Percentiles rank a stretch among this genome's conserved stretches.
phyloP scores from a whole-genome alignment of 2,888 invertebrate genomes.

The Amblyjoppa proteus region DNA sequence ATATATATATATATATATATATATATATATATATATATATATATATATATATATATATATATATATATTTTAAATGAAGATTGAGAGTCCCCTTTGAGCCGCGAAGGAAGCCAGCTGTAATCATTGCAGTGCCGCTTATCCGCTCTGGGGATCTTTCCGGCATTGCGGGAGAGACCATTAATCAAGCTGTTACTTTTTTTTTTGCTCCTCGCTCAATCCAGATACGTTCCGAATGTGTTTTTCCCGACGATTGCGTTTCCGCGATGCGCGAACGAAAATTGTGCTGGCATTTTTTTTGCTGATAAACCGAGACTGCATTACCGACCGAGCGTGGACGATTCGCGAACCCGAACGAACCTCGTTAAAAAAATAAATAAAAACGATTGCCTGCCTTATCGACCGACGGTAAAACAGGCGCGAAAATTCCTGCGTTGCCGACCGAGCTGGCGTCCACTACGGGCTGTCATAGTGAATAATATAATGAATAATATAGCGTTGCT shows the following conservation, averaged over 20 bases:
- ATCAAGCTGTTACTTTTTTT: constrained; percentile 14
- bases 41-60: no score
- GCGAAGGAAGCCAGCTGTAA: constrained; percentile 24
- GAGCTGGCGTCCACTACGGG: constrained; percentile 13
- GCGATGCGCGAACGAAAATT: background rate
- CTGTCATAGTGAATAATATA: constrained; percentile 29
- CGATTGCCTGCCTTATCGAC: background rate
- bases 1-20: no score
- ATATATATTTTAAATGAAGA: constrained; percentile 32
- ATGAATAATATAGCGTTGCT: constrained; percentile 10
- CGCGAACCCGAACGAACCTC: background rate
- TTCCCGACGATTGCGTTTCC: background rate
- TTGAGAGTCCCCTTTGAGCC: constrained; percentile 30
- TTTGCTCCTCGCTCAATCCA: background rate
- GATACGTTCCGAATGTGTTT: background rate
- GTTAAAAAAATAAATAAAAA: no score
- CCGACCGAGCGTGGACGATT: background rate
- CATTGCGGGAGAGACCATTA: constrained; percentile 5
- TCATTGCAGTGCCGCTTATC: constrained; percentile 15
- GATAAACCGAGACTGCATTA: background rate
- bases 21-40: no score
- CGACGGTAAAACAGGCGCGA: constrained; percentile 5
- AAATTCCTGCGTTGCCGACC: background rate
- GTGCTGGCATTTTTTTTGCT: background rate
- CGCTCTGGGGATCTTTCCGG: constrained; percentile 20